Percentiles rank a stretch among this genome's conserved stretches.
These are phyloP conservation scores for Gallinago paraguaiae DNA, from an alignment of 2,113 vertebrate species.

Conservation along the genomic window DNA sequence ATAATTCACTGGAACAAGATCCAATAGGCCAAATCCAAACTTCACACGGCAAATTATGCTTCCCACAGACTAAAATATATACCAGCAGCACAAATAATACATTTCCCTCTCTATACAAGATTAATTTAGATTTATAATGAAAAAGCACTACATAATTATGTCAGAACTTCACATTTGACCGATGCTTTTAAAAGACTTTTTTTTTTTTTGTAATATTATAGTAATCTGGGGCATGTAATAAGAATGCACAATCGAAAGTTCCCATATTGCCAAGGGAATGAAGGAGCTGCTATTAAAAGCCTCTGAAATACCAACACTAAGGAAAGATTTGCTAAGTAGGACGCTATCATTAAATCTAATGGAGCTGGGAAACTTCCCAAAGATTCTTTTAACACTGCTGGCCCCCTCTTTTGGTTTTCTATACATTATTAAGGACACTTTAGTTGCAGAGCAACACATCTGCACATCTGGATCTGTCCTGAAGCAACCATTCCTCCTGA, in stretches of 20 bases:
- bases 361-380: slow-evolving; percentile 34
- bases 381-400: neutral
- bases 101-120: neutral
- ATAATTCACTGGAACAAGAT: slow-evolving; percentile 10
- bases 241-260: neutral
- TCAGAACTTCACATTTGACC: neutral
- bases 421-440: neutral
- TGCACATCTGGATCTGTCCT: neutral
- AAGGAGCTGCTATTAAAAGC: slow-evolving; percentile 39
- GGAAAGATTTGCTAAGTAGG: slow-evolving; percentile 46
- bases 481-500: neutral
- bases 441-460: neutral
- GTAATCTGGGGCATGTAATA: slow-evolving; percentile 20
- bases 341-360: slow-evolving; percentile 21
- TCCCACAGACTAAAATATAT: neutral
- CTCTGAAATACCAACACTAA: slow-evolving; percentile 25
- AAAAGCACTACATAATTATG: neutral
- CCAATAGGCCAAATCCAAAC: neutral
- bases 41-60: neutral
- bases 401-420: neutral
- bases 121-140: neutral
- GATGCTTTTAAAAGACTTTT: neutral
- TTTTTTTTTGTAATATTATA: neutral
- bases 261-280: slow-evolving; percentile 4
- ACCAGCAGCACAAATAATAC: neutral